Evolutionary conservation across 1,140 invertebrate genomes (phyloP).

Genomic region (Brachionus rotundiformis): DNA sequence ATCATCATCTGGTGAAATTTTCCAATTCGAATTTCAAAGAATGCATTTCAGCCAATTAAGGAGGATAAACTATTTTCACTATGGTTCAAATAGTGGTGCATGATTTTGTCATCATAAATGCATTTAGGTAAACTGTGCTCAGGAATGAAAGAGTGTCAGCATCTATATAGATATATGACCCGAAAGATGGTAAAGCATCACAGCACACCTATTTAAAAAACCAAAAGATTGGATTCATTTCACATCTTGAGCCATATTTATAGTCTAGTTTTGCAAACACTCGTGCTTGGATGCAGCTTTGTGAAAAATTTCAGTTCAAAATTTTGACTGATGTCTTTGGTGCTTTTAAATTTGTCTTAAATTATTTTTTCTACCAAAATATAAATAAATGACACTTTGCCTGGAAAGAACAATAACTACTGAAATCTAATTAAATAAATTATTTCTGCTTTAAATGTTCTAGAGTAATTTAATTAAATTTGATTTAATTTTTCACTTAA

Average conservation of each 20-base stretch:
- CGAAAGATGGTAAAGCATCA: slow-evolving; percentile 40
- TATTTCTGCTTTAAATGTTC: too few relatives aligned
- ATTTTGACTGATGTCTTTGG: neutral
- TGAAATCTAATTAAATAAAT: too few relatives aligned
- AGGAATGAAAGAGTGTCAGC: neutral
- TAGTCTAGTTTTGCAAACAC: neutral
- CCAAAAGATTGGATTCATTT: neutral
- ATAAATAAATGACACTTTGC: too few relatives aligned
- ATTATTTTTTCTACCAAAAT: neutral
- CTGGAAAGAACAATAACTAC: too few relatives aligned
- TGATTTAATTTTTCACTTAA: too few relatives aligned
- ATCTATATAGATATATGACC: slow-evolving; percentile 25
- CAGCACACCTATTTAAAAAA: neutral
- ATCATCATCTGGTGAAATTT: slow-evolving; percentile 15
- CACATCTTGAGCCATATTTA: neutral
- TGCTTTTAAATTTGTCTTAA: neutral
- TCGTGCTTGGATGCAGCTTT: neutral
- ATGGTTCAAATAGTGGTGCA: slow-evolving; percentile 29
- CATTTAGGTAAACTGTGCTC: neutral
- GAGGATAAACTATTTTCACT: neutral
- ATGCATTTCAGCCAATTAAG: slow-evolving; percentile 4
- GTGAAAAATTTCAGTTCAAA: neutral
- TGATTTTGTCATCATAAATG: slow-evolving; percentile 29
- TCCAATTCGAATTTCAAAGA: neutral
- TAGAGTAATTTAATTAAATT: too few relatives aligned